Evolutionary conservation across 2,888 invertebrate genomes (phyloP), one percentile per base, ranked within the genome.

Genomic region (Amiota minor): DNA sequence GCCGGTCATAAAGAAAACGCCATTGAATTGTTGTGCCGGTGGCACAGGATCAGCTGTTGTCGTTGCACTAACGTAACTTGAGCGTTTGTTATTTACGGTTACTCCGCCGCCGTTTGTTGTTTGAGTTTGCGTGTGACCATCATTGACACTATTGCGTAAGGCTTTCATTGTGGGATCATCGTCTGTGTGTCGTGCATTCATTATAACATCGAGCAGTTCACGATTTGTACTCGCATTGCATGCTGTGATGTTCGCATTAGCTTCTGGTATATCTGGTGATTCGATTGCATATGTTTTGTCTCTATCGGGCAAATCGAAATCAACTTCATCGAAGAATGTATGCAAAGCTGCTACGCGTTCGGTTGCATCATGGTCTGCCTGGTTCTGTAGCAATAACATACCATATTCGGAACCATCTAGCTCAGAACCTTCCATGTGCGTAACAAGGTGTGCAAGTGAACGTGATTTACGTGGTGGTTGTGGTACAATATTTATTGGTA

Each of bases 381-480:
- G 85, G 87, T 91, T 92, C 74, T 92, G 88, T 35, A 92, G 83
- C 84, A 92, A 89, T 23, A 88, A 49, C 80, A 90, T 79, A 10
- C 89, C 90, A 56, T 89, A 90, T 65, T 90, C 89, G 1, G 89
- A 89, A 55, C 89, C 88, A 74, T 89, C 90, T 46, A 88, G 75
- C 45, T 90, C 90, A 0, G 89, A 89, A 62, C 87, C 89, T 23
- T 86, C 90, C 0, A 86, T 85, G 55, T 94, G 94, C 62, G 93
- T 91, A 81, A 93, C 93, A 67, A 95, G 90, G 88, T 94, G 94
- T 4, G 94, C 92, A 70, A 95, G 88, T 72, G 94, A 95, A 73
- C 93, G 92, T 0, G 94, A 92, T 87, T 94, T 93, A 78, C 95
- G 91, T 0, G 96, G 96, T 65, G 96, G 96, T 87, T 95, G 95